Conservation (phyloP, 2,888 invertebrate species). For the Drosophila suboccidentalis region DNA sequence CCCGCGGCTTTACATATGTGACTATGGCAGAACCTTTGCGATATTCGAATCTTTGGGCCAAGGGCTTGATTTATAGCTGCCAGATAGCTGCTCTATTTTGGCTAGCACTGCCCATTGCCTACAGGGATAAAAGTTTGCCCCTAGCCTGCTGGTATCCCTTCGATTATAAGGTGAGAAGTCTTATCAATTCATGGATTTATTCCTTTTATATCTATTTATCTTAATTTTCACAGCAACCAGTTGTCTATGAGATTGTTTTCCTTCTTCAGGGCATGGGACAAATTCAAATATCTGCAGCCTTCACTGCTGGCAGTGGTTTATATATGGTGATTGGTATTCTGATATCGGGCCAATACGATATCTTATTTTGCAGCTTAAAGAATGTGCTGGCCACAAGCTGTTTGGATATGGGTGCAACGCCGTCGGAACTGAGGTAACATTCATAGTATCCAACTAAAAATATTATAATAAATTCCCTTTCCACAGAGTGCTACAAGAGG, state of each 20-base stretch:
- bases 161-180: conserved; percentile 65
- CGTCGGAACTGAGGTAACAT: conserved; percentile 48
- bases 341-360: conserved; percentile 79
- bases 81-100: conserved; percentile 34
- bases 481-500: conserved; percentile 52
- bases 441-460: not conserved
- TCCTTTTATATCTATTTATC: not conserved
- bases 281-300: conserved; percentile 76
- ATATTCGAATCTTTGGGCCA: conserved; percentile 57
- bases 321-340: conserved; percentile 79
- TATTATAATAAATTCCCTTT: not conserved
- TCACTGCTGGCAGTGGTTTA: conserved; percentile 70
- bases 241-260: conserved; percentile 67
- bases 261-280: conserved; percentile 81
- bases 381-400: conserved; percentile 76
- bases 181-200: not conserved
- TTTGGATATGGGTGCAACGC: conserved; percentile 47
- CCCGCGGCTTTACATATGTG: conserved; percentile 72
- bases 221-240: conserved; percentile 55
- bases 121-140: conserved; percentile 71
- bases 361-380: conserved; percentile 78
- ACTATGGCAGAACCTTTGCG: conserved; percentile 62
- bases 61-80: conserved; percentile 51
- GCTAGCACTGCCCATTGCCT: conserved; percentile 62
- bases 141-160: conserved; percentile 81